Evolutionary conservation across 2,797 vertebrate genomes (phyloP).

Genomic region (Fistularia tabacaria): DNA sequence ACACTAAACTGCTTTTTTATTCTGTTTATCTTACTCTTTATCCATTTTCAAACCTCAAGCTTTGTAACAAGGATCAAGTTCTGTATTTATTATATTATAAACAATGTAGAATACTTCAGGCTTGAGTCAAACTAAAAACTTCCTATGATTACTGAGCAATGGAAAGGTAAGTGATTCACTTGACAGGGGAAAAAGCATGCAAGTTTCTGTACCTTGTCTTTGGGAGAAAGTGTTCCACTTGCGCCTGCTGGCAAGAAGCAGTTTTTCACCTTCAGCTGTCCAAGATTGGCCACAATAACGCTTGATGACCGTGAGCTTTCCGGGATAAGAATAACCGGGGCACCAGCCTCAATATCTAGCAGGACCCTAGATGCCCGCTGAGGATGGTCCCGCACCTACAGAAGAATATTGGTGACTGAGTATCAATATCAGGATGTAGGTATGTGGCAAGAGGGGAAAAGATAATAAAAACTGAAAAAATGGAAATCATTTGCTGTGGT

Average conservation of each 20-base stretch:
- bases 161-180: conserved; percentile 67
- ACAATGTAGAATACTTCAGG: neutral
- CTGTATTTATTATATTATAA: too few species aligned
- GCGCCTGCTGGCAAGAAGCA: conserved; percentile 83
- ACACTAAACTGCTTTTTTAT: too few species aligned
- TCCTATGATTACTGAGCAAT: neutral
- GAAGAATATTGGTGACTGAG: neutral
- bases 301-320: conserved; percentile 89
- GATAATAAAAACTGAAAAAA: neutral
- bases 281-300: conserved; percentile 93
- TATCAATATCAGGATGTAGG: too few species aligned
- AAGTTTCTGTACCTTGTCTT: conserved; percentile 90
- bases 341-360: conserved; percentile 92
- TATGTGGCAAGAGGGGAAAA: neutral
- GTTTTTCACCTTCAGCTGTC: conserved; percentile 91
- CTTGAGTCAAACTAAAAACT: neutral
- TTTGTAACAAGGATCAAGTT: too few species aligned
- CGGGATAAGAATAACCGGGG: conserved; percentile 92
- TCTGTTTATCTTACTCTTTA: too few species aligned
- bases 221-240: conserved; percentile 85
- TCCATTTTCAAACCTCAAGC: too few species aligned
- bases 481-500: neutral
- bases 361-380: conserved; percentile 87
- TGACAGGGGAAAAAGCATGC: conserved; percentile 79
- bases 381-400: conserved; percentile 87